Conservation (phyloP, 2,888 invertebrate species). For the Lordiphosa fenestrarum region DNA sequence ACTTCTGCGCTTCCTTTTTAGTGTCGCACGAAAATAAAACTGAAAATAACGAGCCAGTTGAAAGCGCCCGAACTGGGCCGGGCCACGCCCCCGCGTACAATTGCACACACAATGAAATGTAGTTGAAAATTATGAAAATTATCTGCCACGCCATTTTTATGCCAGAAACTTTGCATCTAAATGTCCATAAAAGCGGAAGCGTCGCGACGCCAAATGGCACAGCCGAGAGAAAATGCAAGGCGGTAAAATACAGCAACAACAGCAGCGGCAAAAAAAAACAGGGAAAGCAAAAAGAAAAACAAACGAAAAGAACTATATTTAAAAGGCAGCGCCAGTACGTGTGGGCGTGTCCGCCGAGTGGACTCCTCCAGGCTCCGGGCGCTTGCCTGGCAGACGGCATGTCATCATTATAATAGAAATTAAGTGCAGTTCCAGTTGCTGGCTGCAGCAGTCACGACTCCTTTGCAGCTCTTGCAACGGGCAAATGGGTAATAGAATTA, state of each 20-base stretch:
- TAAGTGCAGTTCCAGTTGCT: constrained; percentile 55
- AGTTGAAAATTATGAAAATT: constrained; percentile 75
- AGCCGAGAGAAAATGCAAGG: constrained; percentile 18
- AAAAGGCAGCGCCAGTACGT: constrained; percentile 24
- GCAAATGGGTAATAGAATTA: constrained; percentile 64
- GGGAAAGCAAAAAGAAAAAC: background rate
- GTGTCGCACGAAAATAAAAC: constrained; percentile 68
- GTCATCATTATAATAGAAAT: constrained; percentile 70
- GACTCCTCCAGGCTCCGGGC: constrained; percentile 12
- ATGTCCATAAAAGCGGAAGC: constrained; percentile 73
- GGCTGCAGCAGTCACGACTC: constrained; percentile 3
- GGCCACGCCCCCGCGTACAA: constrained; percentile 52
- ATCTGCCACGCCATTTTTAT: constrained; percentile 74
- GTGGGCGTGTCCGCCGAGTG: constrained; percentile 35
- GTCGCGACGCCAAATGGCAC: constrained; percentile 57
- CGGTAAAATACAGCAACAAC: constrained; percentile 6
- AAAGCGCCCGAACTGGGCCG: constrained; percentile 7
- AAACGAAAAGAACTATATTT: constrained; percentile 6
- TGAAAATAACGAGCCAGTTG: constrained; percentile 55
- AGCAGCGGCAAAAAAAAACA: too few species aligned
- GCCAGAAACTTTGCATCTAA: constrained; percentile 75
- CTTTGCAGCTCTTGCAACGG: background rate
- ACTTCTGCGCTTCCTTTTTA: constrained; percentile 61
- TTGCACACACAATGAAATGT: constrained; percentile 64
- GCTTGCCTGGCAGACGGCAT: constrained; percentile 59